A percentile compares a stretch with the other conserved stretches of the same genome.
Conservation (phyloP, 2,797 vertebrate species). For the Sebastolobus alascanus region DNA sequence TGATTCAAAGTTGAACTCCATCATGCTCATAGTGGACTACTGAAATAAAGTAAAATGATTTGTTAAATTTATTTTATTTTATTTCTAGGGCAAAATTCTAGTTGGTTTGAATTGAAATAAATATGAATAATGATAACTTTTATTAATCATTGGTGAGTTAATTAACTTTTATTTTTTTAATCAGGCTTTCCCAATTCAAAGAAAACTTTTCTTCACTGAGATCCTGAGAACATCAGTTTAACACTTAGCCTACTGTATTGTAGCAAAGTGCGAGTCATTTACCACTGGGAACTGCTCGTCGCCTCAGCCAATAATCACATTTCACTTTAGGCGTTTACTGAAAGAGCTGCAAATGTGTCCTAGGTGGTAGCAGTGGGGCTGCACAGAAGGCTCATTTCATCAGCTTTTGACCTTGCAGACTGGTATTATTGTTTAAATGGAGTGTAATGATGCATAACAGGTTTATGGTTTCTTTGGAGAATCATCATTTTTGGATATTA, state of each 20-base stretch:
- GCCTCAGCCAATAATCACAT: constrained; percentile 30
- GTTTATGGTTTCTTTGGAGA: constrained; percentile 36
- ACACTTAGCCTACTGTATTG: not conserved
- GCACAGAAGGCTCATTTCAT: constrained; percentile 41
- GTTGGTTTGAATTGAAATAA: not conserved
- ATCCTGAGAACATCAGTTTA: constrained; percentile 1
- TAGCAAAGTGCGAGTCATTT: constrained; percentile 1
- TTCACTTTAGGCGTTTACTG: constrained; percentile 31
- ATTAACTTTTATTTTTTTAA: not conserved
- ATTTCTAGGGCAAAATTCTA: not conserved
- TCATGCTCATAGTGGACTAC: not conserved
- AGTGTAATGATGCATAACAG: constrained; percentile 39
- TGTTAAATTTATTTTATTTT: not conserved
- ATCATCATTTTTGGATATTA: constrained; percentile 18
- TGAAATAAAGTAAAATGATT: not conserved
- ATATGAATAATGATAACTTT: not conserved
- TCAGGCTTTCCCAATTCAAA: constrained; percentile 1
- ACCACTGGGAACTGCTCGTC: constrained; percentile 18
- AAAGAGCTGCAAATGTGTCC: constrained; percentile 39
- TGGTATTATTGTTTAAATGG: constrained; percentile 44
- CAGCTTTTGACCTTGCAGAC: constrained; percentile 45
- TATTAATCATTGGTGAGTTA: not conserved
- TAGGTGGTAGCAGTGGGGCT: constrained; percentile 11
- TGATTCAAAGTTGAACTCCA: not conserved
- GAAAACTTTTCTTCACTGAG: constrained; percentile 1